Base-by-base conservation (phyloP, 2,888 invertebrate genomes). In the Odontocerum albicorne region DNA sequence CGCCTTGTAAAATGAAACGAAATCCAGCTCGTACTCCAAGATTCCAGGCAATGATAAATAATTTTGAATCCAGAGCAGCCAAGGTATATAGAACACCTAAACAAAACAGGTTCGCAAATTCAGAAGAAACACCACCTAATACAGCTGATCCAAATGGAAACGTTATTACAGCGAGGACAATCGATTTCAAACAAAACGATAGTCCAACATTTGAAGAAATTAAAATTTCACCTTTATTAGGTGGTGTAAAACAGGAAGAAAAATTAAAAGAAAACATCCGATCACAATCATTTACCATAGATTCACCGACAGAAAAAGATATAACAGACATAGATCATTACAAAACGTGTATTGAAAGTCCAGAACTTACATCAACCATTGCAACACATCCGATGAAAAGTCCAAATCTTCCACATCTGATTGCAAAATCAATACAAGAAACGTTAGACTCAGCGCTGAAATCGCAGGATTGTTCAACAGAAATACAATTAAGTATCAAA, bases 111-210 rank as follows among this genome's bases (percentile, higher is more conserved):
- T 13, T 67, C 56, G 60, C 62, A 3, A 39, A 19, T 12, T 22
- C 36, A 8, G 74, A 72, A 54, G 69, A 63, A 22, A 75, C 76
- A 1, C 75, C 77, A 19, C 75, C 76, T 0, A 75, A 75, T 20
- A 70, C 72, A 2, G 70, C 71, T 0, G 70, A 67, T 1, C 74
- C 75, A 16, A 70, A 69, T 17, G 19, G 21, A 7, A 64, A 67
- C 7, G 68, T 67, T 27, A 67, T 70, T 57, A 72, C 69, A 38
- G 76, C 76, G 0, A 68, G 78, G 61, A 74, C 77, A 7, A 77
- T 78, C 56, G 71, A 74, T 63, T 78, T 78, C 62, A 76, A 75
- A 67, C 74, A 75, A 44, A 43, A 21, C 15, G 55, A 60, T 10
- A 57, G 57, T 35, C 57, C 60, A 13, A 21, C 46, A 8, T 33